phyloP scores from a whole-genome alignment of 2,113 vertebrate species.

The Capreolus pygargus region DNA sequence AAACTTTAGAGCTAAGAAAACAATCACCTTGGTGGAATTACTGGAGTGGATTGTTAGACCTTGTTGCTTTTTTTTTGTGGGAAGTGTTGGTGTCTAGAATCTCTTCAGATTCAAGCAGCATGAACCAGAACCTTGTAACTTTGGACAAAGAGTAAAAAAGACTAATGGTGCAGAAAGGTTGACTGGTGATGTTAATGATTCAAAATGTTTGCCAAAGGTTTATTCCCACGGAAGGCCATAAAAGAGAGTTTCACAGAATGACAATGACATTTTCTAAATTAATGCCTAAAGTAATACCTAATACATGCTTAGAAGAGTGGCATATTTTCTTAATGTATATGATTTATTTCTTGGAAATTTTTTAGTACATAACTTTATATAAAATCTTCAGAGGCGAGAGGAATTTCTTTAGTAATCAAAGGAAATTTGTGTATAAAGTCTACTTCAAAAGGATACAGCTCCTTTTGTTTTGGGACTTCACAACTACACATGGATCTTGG shows the following conservation, averaged over 20 bases:
- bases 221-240: neutral
- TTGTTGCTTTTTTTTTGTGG: neutral
- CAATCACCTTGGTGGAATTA: neutral
- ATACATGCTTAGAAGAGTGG: neutral
- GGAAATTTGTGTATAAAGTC: neutral
- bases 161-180: neutral
- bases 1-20: neutral
- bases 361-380: neutral
- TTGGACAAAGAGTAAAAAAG: neutral
- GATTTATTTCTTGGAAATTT: neutral
- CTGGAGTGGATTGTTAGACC: neutral
- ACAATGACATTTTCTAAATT: neutral
- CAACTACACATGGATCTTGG: neutral
- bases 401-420: neutral
- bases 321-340: neutral
- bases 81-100: neutral
- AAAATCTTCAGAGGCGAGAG: neutral
- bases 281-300: neutral
- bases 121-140: conserved; percentile 3
- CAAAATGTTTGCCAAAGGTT: neutral
- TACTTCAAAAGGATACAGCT: neutral
- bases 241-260: neutral
- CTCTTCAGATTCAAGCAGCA: neutral
- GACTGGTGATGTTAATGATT: neutral
- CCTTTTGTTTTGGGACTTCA: neutral